Evolutionary conservation across 2,888 invertebrate species (phyloP).

Genomic region (Magallana nippona): DNA sequence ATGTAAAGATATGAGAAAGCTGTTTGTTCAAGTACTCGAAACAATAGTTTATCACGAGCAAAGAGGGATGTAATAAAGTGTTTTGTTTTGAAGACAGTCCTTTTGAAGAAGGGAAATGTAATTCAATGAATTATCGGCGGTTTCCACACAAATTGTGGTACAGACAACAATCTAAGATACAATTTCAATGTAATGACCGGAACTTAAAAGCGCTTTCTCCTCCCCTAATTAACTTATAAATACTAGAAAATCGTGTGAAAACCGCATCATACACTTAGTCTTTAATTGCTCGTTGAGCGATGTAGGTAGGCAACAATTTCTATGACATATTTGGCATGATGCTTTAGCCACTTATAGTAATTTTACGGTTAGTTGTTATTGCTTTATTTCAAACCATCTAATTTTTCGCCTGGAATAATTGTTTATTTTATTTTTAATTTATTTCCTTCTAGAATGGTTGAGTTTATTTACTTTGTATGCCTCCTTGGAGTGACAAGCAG

Average conservation of each 20-base stretch:
- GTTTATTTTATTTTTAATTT: background rate
- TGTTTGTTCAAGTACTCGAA: background rate
- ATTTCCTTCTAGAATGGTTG: constrained; percentile 8
- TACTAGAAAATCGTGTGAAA: constrained; percentile 33
- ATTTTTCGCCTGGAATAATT: too few relatives aligned
- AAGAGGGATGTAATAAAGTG: background rate
- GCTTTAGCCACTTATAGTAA: background rate
- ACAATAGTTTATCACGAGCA: constrained; percentile 1
- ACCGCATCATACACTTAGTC: constrained; percentile 5
- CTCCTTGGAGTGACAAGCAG: constrained; percentile 5
- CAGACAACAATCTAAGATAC: constrained; percentile 26
- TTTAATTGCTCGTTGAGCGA: constrained; percentile 19
- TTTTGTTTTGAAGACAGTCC: constrained; percentile 28
- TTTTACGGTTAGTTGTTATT: background rate
- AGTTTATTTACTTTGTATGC: background rate
- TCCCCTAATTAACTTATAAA: constrained; percentile 33
- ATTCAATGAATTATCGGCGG: background rate
- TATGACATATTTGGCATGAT: constrained; percentile 21
- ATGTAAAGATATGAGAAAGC: too few relatives aligned
- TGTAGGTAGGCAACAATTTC: constrained; percentile 20
- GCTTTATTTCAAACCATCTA: background rate
- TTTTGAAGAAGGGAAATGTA: constrained; percentile 27
- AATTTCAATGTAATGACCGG: constrained; percentile 32
- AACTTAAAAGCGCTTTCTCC: constrained; percentile 11
- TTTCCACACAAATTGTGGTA: constrained; percentile 31